Evolutionary conservation across 2,888 invertebrate genomes (phyloP).

Genomic region (Anodontia alba): DNA sequence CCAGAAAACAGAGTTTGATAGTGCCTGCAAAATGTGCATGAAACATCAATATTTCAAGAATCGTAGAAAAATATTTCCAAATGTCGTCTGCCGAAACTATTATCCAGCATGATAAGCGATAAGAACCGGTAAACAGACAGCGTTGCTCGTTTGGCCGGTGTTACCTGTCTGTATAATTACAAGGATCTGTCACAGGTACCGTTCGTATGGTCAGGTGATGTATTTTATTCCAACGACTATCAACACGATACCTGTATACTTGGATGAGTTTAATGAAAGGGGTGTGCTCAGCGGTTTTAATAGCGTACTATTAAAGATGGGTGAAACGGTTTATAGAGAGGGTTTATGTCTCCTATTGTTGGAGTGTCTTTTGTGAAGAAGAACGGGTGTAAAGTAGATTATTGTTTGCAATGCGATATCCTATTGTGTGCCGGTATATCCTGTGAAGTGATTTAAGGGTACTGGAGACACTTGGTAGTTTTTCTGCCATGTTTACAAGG

Average conservation of each 20-base stretch:
- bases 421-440: not conserved
- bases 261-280: slow-evolving; percentile 21
- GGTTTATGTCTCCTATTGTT: slow-evolving; percentile 12
- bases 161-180: not conserved
- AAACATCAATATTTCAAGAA: too few species aligned
- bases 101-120: too few species aligned
- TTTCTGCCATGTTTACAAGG: too few species aligned
- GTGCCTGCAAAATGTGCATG: too few species aligned
- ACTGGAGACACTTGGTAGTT: too few species aligned
- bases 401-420: slow-evolving; percentile 17
- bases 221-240: slow-evolving; percentile 1
- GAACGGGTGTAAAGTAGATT: slow-evolving; percentile 16
- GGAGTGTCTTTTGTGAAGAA: slow-evolving; percentile 9
- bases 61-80: too few species aligned
- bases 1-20: too few species aligned
- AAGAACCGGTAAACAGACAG: not conserved
- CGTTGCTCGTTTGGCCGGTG: not conserved
- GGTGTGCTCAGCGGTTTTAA: slow-evolving; percentile 7
- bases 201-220: not conserved
- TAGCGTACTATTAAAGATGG: slow-evolving; percentile 13
- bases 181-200: not conserved
- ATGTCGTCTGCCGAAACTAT: too few species aligned
- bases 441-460: slow-evolving; percentile 1
- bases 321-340: slow-evolving; percentile 16
- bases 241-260: slow-evolving; percentile 22